Conservation (phyloP, 30 jellyfish, hydroid and myxozoan species). For the Aurelia aurita complex sp. Pacific region DNA sequence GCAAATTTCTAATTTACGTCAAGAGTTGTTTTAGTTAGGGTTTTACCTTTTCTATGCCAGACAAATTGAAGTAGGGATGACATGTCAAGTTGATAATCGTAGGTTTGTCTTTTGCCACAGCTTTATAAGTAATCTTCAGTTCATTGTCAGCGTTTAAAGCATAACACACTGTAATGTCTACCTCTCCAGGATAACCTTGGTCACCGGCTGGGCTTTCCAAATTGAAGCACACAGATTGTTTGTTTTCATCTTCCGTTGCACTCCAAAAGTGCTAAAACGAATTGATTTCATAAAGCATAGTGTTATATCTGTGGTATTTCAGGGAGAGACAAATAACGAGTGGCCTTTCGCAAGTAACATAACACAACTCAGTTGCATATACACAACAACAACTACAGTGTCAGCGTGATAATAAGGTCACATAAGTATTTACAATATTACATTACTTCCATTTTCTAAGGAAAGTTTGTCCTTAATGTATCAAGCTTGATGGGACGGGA, state of each 20-base stretch:
- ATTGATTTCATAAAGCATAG: neutral
- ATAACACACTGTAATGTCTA: conserved; percentile 62
- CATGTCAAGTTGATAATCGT: conserved; percentile 86
- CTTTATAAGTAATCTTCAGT: conserved; percentile 66
- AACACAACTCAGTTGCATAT: too few species aligned
- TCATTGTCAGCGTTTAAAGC: conserved; percentile 61
- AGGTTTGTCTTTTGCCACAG: conserved; percentile 62
- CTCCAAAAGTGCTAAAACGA: conserved; percentile 43
- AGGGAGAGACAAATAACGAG: too few species aligned
- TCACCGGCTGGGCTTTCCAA: conserved; percentile 83
- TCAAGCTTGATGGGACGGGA: too few species aligned
- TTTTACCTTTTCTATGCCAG: conserved; percentile 64
- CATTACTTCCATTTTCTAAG: too few species aligned
- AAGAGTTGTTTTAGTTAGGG: neutral
- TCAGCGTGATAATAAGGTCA: too few species aligned
- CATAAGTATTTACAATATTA: too few species aligned
- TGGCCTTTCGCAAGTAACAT: too few species aligned
- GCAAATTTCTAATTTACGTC: neutral
- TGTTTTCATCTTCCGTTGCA: conserved; percentile 31
- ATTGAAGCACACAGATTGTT: conserved; percentile 43
- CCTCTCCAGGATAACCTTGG: conserved; percentile 90
- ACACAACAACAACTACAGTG: too few species aligned
- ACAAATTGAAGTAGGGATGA: conserved; percentile 93
- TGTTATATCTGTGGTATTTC: too few species aligned
- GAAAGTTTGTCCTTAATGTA: too few species aligned